phyloP scores from a whole-genome alignment of 2,797 vertebrate species.

The Thunnus albacares region DNA sequence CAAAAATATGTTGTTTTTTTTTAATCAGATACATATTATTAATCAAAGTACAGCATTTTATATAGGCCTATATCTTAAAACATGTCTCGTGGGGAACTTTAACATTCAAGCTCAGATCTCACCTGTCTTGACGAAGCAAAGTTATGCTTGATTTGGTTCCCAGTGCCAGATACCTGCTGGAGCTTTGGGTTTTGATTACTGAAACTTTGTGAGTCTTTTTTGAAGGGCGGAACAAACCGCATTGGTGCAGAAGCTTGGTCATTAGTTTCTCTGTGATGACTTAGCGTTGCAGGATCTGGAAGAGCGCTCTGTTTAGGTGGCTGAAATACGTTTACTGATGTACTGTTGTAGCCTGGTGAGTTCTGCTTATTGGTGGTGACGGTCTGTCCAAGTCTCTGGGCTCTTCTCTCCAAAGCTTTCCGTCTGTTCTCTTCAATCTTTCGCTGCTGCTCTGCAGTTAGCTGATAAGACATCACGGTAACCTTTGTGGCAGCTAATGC shows the following conservation, averaged over 20 bases:
- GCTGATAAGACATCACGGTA: slow-evolving; percentile 87
- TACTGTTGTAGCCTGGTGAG: neutral
- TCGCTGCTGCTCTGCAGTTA: slow-evolving; percentile 92
- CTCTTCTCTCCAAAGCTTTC: slow-evolving; percentile 92
- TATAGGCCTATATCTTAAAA: too few species aligned
- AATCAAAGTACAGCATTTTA: too few species aligned
- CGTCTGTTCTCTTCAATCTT: slow-evolving; percentile 94
- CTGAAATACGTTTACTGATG: slow-evolving; percentile 24
- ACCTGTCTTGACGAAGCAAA: slow-evolving; percentile 56
- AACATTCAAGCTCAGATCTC: neutral
- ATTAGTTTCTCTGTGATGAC: slow-evolving; percentile 19
- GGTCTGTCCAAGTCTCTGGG: slow-evolving; percentile 89
- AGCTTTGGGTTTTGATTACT: slow-evolving; percentile 8
- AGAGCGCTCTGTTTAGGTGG: neutral
- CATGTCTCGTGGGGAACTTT: too few species aligned
- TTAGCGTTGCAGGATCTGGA: neutral
- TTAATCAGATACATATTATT: too few species aligned
- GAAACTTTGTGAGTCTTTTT: slow-evolving; percentile 8
- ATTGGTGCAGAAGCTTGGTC: slow-evolving; percentile 18
- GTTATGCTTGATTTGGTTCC: slow-evolving; percentile 19
- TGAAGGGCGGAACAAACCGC: slow-evolving; percentile 40
- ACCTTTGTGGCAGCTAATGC: slow-evolving; percentile 10
- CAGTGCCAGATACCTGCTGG: slow-evolving; percentile 8
- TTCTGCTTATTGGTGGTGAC: slow-evolving; percentile 32
- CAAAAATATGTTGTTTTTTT: too few species aligned